phyloP scores from a whole-genome alignment of 1,140 invertebrate species.

The Bacillus rossius region DNA sequence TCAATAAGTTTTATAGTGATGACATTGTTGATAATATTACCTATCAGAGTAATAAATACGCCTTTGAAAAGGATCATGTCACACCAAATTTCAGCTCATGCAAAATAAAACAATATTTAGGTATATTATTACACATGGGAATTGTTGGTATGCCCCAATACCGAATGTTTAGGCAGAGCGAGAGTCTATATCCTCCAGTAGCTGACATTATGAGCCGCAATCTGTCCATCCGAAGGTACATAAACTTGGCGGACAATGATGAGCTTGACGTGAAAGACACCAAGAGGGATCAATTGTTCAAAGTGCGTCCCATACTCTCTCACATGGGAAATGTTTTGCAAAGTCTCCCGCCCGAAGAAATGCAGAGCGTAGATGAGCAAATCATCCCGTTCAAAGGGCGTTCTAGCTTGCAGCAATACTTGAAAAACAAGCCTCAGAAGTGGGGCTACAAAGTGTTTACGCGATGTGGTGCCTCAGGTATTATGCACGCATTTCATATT shows the following conservation, averaged over 20 bases:
- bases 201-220: conserved; percentile 11
- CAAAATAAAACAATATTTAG: conserved; percentile 4
- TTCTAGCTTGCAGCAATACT: conserved; percentile 25
- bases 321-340: conserved; percentile 23
- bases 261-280: conserved; percentile 3
- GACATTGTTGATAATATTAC: background rate
- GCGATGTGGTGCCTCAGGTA: conserved; percentile 14
- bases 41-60: background rate
- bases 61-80: background rate
- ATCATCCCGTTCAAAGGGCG: conserved; percentile 34
- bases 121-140: background rate
- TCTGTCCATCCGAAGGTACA: conserved; percentile 7
- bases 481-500: conserved; percentile 25
- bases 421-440: conserved; percentile 32
- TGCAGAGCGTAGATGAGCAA: conserved; percentile 32
- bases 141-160: background rate
- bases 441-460: conserved; percentile 30
- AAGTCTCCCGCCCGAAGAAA: conserved; percentile 31
- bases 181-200: conserved; percentile 1
- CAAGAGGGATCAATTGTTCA: conserved; percentile 13
- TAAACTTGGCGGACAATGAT: conserved; percentile 15
- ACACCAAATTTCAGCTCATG: background rate
- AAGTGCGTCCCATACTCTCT: conserved; percentile 11
- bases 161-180: background rate
- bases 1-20: background rate